These are phyloP conservation scores for Protula sp. DNA, from an alignment of 2,888 invertebrate species.

Conservation along the genomic window DNA sequence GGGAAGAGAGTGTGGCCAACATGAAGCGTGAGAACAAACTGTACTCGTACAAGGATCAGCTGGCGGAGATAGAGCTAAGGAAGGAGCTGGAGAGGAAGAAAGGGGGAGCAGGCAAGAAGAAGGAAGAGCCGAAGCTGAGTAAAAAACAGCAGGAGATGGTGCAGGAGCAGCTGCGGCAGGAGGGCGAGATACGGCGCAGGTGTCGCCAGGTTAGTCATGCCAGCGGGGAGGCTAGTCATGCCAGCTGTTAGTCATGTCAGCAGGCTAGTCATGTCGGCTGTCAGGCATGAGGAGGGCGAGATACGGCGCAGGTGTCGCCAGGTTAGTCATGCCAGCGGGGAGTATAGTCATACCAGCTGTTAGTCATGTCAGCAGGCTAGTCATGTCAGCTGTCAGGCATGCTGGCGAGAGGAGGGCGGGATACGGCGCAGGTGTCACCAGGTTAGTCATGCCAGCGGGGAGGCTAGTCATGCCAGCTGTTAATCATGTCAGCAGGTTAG, in stretches of 20 bases:
- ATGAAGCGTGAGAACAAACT: constrained; percentile 92
- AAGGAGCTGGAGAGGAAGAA: constrained; percentile 87
- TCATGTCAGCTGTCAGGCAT: too few species aligned
- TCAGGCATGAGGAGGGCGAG: constrained; percentile 74
- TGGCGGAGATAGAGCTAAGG: constrained; percentile 87
- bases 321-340: background rate
- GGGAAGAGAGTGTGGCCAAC: constrained; percentile 58
- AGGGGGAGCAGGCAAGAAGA: constrained; percentile 43
- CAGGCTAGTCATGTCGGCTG: too few species aligned
- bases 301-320: constrained; percentile 60
- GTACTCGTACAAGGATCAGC: constrained; percentile 93
- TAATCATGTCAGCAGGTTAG: too few species aligned
- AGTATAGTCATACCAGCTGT: too few species aligned
- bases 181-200: constrained; percentile 66
- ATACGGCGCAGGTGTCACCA: constrained; percentile 60
- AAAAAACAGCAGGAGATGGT: constrained; percentile 90
- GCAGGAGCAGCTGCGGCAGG: constrained; percentile 78
- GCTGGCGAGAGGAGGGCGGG: constrained; percentile 76
- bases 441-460: background rate
- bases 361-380: too few species aligned
- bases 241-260: too few species aligned
- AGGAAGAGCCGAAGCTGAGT: constrained; percentile 57
- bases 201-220: constrained; percentile 5
- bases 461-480: too few species aligned
- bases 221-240: too few species aligned